Evolutionary conservation across 2,888 invertebrate species (phyloP).

Genomic region (Caenorhabditis imperialis): DNA sequence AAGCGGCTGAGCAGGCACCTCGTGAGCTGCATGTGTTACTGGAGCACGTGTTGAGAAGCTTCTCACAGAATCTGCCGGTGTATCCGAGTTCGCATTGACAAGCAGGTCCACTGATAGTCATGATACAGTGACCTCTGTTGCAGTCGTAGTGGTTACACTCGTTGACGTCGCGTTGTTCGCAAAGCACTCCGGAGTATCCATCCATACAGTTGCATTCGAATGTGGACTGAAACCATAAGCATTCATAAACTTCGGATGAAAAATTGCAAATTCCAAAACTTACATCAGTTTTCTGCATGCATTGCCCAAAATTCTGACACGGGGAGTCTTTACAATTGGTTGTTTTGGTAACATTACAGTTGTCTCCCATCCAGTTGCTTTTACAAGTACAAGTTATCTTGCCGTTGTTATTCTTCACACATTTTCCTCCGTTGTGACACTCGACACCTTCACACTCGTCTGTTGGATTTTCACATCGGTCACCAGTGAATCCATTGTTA

Average conservation of each 20-base stretch:
- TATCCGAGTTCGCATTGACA: conserved; percentile 60
- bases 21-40: conserved; percentile 55
- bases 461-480: conserved; percentile 55
- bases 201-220: conserved; percentile 60
- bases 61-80: conserved; percentile 64
- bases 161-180: conserved; percentile 48
- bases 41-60: conserved; percentile 61
- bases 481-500: conserved; percentile 63
- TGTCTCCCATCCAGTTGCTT: conserved; percentile 62
- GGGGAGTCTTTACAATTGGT: conserved; percentile 37
- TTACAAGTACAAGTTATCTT: conserved; percentile 65
- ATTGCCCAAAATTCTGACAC: conserved; percentile 52
- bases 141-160: conserved; percentile 53
- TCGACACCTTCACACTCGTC: conserved; percentile 63
- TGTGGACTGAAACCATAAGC: conserved; percentile 17
- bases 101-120: conserved; percentile 48
- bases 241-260: neutral
- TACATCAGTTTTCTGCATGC: conserved; percentile 35
- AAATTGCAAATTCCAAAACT: neutral
- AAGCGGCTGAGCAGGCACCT: conserved; percentile 57
- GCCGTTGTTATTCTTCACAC: conserved; percentile 49
- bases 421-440: conserved; percentile 65
- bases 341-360: conserved; percentile 58
- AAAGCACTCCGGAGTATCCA: conserved; percentile 59
- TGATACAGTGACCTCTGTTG: conserved; percentile 46